Base-by-base conservation (phyloP, 2,888 invertebrate species). In the Dromius quadrimaculatus region DNA sequence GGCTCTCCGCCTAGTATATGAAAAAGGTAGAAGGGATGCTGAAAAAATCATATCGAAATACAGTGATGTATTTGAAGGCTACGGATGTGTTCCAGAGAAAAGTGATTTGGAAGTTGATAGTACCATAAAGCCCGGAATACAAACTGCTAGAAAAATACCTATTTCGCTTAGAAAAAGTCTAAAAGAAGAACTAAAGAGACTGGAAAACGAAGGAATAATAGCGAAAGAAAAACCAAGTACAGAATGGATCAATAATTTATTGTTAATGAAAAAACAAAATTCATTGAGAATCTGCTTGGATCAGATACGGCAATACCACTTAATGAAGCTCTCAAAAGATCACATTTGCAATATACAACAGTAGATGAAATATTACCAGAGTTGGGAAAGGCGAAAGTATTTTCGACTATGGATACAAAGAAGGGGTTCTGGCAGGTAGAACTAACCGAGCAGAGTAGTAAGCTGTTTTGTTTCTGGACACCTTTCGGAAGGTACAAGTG, bases 331-430 rank as follows among this genome's bases (percentile, higher is more conserved):
- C 23, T 72, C n/a, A 71, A 72, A 41, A 62, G 62, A 11, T 36
- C 70, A 3, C 47, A 72, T 62, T 61, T 63, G 5, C 72, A 72
- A 17, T 23, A 71, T 15, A 62, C 47, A 17, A 72, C 72, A 8
- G n/a, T 72, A 17, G 70, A 72, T 57, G 57, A 57, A 64, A 23
- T 71, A 17, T 45, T 71, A n/a, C 69, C 70, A 47, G 64, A 72
- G 11, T 43, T 74, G 23, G 62, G 36, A 15, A 54, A 69, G 20
- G 69, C 72, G 13, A 73, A 71, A 72, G 71, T 74, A 19, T 74
- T 74, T 38, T 65, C 71, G 17, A 72, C 71, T 0, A 61, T 74
- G 1, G 74, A 74, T 41, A 22, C 57, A 9, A 57, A 57, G 22
- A 22, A 57, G 17, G 57, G 57, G 22, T 57, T 57, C 13, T 57